Conservation (phyloP, 1,140 invertebrate species). For the Brachionus calyciflorus region DNA sequence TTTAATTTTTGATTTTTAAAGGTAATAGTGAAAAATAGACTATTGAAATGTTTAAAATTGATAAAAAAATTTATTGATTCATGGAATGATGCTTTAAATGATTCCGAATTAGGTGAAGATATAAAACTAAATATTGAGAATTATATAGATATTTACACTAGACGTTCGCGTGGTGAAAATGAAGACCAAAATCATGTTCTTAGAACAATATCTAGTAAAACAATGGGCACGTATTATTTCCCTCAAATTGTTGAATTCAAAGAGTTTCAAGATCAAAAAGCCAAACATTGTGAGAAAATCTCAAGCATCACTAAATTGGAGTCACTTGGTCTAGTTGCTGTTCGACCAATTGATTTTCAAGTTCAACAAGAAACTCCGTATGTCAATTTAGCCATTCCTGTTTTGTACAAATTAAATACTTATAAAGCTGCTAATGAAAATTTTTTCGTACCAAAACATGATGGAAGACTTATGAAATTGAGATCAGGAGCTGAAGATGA, state of each 20-base stretch:
- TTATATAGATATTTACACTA: constrained; percentile 5
- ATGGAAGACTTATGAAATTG: constrained; percentile 47
- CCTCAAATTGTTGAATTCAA: constrained; percentile 28
- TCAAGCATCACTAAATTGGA: constrained; percentile 34
- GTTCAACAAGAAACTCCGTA: constrained; percentile 57
- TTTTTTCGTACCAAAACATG: constrained; percentile 15
- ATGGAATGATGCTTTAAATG: constrained; percentile 17
- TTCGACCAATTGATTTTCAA: constrained; percentile 52
- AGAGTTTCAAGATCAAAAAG: constrained; percentile 45
- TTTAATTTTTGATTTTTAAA: neutral
- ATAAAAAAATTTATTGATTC: constrained; percentile 32
- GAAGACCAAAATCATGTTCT: neutral
- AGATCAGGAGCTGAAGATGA: constrained; percentile 56
- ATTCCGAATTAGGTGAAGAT: neutral
- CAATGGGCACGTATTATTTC: constrained; percentile 10
- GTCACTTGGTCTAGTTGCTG: constrained; percentile 51
- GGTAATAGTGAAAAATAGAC: constrained; percentile 40
- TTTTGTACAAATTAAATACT: constrained; percentile 7
- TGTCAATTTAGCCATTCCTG: constrained; percentile 50
- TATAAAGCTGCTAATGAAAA: constrained; percentile 8
- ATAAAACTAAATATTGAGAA: constrained; percentile 31
- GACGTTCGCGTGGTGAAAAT: neutral
- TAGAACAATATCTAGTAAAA: neutral
- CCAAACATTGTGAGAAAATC: constrained; percentile 42
- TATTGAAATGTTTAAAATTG: neutral